Evolutionary conservation across 2,113 vertebrate species (phyloP).

Genomic region (Emberiza fucata): DNA sequence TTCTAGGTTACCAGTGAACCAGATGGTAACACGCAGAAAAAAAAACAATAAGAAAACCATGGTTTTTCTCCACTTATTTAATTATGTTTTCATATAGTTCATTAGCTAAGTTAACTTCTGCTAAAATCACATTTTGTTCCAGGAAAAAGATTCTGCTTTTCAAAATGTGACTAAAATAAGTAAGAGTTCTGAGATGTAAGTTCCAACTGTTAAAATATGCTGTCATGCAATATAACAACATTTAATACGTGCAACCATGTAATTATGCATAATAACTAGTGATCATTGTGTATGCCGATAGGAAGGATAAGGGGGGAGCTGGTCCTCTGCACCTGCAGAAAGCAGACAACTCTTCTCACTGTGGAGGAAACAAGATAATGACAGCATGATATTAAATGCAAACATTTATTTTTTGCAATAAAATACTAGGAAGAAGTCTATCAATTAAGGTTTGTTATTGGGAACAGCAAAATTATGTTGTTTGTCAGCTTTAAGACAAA

Average conservation of each 20-base stretch:
- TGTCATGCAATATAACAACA: conserved; percentile 59
- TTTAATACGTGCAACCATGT: conserved; percentile 65
- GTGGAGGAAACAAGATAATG: conserved; percentile 75
- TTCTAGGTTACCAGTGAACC: conserved; percentile 60
- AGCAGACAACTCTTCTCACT: conserved; percentile 63
- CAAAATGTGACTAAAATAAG: conserved; percentile 45
- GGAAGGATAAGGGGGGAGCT: conserved; percentile 10
- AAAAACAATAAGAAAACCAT: neutral
- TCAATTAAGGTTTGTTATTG: conserved; percentile 68
- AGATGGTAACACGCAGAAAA: conserved; percentile 1
- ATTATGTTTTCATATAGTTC: conserved; percentile 47
- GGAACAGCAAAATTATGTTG: conserved; percentile 58
- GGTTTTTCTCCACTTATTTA: neutral
- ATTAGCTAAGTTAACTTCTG: conserved; percentile 10
- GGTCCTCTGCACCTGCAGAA: conserved; percentile 73
- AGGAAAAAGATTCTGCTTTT: conserved; percentile 1
- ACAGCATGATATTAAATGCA: conserved; percentile 66
- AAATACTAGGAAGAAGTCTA: conserved; percentile 65
- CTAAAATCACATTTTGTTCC: neutral
- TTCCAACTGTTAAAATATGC: conserved; percentile 66
- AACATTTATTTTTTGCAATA: conserved; percentile 72
- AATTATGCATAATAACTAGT: conserved; percentile 72
- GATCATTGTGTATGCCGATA: conserved; percentile 46
- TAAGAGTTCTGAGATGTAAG: conserved; percentile 44
- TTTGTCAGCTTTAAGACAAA: conserved; percentile 49